Conservation (phyloP, 1,140 invertebrate species). For the Lerema accius region DNA sequence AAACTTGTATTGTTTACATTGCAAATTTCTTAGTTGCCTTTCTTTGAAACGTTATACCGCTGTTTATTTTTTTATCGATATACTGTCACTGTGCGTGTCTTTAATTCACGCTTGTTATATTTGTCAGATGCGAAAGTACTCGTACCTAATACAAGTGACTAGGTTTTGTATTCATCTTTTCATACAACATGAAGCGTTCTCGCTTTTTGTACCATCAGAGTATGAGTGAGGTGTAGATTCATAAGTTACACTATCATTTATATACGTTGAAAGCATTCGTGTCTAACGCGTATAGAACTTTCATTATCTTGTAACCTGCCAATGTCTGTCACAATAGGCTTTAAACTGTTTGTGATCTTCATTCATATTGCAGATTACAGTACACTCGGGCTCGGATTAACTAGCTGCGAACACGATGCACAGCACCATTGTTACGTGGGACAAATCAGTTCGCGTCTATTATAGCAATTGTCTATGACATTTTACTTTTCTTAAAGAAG, state of each 20-base stretch:
- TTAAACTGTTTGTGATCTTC: constrained; percentile 31
- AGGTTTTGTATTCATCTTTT: not conserved
- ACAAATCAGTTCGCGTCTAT: constrained; percentile 23
- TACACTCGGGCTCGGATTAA: constrained; percentile 23
- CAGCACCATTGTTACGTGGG: constrained; percentile 23
- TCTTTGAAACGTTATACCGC: constrained; percentile 9
- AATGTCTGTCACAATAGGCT: constrained; percentile 25
- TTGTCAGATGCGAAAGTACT: constrained; percentile 11
- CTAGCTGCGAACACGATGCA: constrained; percentile 21
- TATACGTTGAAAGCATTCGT: constrained; percentile 14
- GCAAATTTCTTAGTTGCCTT: constrained; percentile 29
- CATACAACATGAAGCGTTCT: not conserved
- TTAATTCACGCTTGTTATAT: constrained; percentile 9
- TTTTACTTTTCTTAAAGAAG: constrained; percentile 1
- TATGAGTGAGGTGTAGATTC: not conserved
- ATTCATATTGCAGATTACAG: constrained; percentile 30
- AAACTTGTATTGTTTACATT: constrained; percentile 30
- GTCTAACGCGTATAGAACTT: constrained; percentile 15
- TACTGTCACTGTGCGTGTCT: not conserved
- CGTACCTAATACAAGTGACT: not conserved
- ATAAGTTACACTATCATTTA: constrained; percentile 7
- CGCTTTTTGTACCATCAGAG: constrained; percentile 4
- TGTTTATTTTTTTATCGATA: constrained; percentile 13
- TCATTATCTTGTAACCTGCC: constrained; percentile 30
- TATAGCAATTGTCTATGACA: constrained; percentile 14